A percentile compares a stretch with the other conserved stretches of the same genome.
phyloP scores from a whole-genome alignment of 2,888 invertebrate genomes.

The Drosophila prolongata region DNA sequence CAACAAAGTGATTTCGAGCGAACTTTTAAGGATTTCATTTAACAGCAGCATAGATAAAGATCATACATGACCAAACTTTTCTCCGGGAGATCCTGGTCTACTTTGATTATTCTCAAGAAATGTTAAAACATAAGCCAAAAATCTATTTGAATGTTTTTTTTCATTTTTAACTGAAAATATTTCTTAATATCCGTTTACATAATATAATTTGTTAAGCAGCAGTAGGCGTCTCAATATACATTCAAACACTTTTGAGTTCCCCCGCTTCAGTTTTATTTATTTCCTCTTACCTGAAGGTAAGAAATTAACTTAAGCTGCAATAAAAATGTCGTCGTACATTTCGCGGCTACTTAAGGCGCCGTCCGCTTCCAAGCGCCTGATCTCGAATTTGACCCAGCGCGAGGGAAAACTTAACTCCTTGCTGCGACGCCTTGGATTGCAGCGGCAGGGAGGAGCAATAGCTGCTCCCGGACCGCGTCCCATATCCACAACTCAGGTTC shows the following conservation, averaged over 20 bases:
- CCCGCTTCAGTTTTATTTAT: background rate
- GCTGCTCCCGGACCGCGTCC: slow-evolving; percentile 30
- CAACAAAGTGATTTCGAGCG: slow-evolving; percentile 35
- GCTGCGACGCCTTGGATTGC: slow-evolving; percentile 50
- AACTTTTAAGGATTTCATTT: slow-evolving; percentile 16
- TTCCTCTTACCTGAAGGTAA: background rate
- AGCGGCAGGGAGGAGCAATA: slow-evolving; percentile 2
- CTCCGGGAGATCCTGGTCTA: too few species aligned
- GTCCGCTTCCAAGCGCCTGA: slow-evolving; percentile 54
- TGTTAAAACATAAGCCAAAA: too few species aligned
- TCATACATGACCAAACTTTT: too few species aligned
- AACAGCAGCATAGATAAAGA: background rate
- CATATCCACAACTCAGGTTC: slow-evolving; percentile 52
- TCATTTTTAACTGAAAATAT: too few species aligned
- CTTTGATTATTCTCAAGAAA: too few species aligned
- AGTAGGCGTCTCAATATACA: background rate
- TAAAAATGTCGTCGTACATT: slow-evolving; percentile 59
- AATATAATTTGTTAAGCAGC: background rate
- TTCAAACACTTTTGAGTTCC: background rate
- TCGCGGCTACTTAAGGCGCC: slow-evolving; percentile 50
- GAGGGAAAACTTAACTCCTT: slow-evolving; percentile 47
- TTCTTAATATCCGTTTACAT: too few species aligned
- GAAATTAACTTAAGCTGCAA: background rate
- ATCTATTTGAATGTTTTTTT: too few species aligned
- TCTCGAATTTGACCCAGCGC: slow-evolving; percentile 62